These are phyloP conservation scores for Mus pahari DNA, from an alignment of 2,113 vertebrate species.

Conservation along the genomic window DNA sequence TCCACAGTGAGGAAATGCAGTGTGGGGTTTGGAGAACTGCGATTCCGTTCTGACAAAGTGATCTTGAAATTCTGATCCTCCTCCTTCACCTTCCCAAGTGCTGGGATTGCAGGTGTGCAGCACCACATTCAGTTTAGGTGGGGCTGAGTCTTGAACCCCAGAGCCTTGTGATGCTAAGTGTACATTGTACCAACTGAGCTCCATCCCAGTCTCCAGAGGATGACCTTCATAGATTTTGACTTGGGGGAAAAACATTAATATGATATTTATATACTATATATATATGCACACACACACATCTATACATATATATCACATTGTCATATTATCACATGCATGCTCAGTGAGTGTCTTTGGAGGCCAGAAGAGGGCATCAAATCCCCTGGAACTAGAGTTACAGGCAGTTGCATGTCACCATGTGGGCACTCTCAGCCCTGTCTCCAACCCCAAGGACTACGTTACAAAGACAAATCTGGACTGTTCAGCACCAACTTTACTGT, in stretches of 20 bases:
- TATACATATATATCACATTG: not conserved
- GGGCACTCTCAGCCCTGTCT: not conserved
- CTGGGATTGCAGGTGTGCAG: not conserved
- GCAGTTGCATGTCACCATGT: not conserved
- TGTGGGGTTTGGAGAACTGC: not conserved
- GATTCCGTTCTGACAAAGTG: not conserved
- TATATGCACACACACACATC: not conserved
- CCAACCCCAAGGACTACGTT: not conserved
- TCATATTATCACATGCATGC: not conserved
- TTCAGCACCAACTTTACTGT: not conserved
- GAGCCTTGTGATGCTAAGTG: not conserved
- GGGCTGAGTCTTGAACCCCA: not conserved
- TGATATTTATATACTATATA: not conserved
- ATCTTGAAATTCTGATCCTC: not conserved
- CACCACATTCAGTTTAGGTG: not conserved
- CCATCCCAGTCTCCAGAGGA: not conserved
- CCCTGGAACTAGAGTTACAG: not conserved
- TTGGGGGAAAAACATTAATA: not conserved
- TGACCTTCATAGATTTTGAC: not conserved
- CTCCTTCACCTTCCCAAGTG: not conserved
- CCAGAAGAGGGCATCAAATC: not conserved
- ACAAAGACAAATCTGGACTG: not conserved
- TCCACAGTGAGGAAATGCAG: not conserved
- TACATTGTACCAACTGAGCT: not conserved
- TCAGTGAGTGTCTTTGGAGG: too few species aligned